Evolutionary conservation across 2,888 invertebrate species (phyloP).

Genomic region (Cacoxenus indagator): DNA sequence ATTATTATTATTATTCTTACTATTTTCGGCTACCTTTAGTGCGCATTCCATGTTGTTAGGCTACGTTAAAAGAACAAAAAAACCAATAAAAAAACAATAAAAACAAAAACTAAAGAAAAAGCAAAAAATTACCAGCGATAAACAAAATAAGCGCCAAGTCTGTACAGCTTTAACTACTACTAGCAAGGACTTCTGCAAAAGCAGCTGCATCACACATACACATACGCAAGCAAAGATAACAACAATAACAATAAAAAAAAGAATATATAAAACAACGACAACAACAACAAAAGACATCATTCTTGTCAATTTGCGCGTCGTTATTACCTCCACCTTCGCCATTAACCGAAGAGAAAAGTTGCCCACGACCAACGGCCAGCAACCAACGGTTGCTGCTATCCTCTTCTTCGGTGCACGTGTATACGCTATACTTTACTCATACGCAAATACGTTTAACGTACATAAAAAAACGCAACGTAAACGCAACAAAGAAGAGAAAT

Average conservation of each 20-base stretch:
- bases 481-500: neutral
- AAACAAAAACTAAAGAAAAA: slow-evolving; percentile 33
- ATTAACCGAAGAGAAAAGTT: no score
- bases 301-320: neutral
- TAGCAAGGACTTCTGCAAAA: slow-evolving; percentile 20
- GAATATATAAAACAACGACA: slow-evolving; percentile 8
- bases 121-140: slow-evolving; percentile 28
- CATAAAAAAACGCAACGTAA: neutral
- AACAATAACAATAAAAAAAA: slow-evolving; percentile 10
- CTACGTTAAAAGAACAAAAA: slow-evolving; percentile 31
- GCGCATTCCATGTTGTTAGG: slow-evolving; percentile 46
- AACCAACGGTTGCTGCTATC: neutral
- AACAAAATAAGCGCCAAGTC: slow-evolving; percentile 30
- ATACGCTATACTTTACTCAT: neutral
- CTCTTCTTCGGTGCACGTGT: neutral
- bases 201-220: slow-evolving; percentile 26
- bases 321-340: neutral
- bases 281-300: neutral
- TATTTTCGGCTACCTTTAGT: slow-evolving; percentile 49
- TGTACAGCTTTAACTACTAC: neutral
- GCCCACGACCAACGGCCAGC: neutral
- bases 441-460: neutral
- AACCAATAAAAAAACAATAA: slow-evolving; percentile 31
- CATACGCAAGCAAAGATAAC: slow-evolving; percentile 35
- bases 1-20: no score